A percentile compares a stretch with the other conserved stretches of the same genome.
These are phyloP conservation scores for Mus pahari DNA, from an alignment of 2,113 vertebrate genomes.

Conservation along the genomic window DNA sequence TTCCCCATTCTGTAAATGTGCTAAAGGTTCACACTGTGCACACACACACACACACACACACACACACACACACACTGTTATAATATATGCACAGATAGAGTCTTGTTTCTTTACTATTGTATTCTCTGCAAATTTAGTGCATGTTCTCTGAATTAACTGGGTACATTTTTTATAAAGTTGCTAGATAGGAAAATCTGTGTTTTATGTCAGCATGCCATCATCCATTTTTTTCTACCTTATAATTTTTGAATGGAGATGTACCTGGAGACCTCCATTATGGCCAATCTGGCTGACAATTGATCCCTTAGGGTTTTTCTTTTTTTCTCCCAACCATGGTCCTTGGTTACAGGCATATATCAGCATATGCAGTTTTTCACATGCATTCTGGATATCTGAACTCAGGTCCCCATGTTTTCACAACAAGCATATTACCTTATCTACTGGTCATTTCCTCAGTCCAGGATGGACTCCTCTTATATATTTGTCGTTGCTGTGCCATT, in stretches of 20 bases:
- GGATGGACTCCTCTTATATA: background rate
- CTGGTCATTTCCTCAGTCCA: background rate
- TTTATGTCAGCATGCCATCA: background rate
- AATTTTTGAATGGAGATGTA: background rate
- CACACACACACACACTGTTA: background rate
- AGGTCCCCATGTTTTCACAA: background rate
- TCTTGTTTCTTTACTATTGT: background rate
- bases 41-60: too few species aligned
- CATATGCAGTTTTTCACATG: background rate
- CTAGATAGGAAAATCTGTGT: background rate
- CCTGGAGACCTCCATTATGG: background rate
- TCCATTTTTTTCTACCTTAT: background rate
- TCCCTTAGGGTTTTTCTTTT: background rate
- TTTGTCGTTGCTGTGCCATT: background rate
- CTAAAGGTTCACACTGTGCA: background rate
- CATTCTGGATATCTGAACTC: background rate
- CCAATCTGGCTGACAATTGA: background rate
- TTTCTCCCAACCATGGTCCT: background rate
- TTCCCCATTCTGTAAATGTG: background rate
- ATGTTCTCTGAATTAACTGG: background rate
- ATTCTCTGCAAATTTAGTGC: background rate
- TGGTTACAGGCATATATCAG: background rate
- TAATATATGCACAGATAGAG: background rate
- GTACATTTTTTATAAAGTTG: background rate
- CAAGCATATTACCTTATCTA: background rate